phyloP scores from a whole-genome alignment of 64 coral and sea anemone species.

The Pachyseris speciosa region DNA sequence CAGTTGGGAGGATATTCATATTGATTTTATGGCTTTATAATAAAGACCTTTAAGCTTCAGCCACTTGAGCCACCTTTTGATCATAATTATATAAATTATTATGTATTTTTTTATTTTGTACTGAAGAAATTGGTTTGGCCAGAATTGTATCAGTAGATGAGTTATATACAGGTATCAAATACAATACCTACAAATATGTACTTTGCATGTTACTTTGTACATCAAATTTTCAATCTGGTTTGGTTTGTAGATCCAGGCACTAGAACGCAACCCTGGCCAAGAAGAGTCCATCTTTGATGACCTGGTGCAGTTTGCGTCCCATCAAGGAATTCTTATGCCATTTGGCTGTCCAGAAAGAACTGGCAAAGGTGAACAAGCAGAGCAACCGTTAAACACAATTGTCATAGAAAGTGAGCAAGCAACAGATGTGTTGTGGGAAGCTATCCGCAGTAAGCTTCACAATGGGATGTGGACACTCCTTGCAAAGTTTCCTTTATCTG shows the following conservation, averaged over 20 bases:
- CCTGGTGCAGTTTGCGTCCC: constrained; percentile 85
- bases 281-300: constrained; percentile 91
- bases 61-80: no score
- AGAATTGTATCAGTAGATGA: no score
- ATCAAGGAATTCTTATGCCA: constrained; percentile 86
- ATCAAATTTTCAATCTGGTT: not conserved
- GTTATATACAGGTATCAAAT: no score
- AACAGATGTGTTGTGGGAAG: constrained; percentile 74
- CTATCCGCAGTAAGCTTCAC: constrained; percentile 71
- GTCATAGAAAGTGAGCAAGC: constrained; percentile 56
- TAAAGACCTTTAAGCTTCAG: no score
- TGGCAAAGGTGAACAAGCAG: not conserved
- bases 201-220: not conserved
- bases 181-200: no score
- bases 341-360: constrained; percentile 21
- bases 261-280: constrained; percentile 88
- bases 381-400: constrained; percentile 10
- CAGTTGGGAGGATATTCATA: no score
- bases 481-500: constrained; percentile 57
- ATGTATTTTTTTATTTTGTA: no score
- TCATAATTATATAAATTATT: no score
- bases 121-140: no score
- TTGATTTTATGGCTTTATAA: no score
- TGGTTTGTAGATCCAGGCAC: constrained; percentile 76
- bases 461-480: constrained; percentile 64